phyloP scores from a whole-genome alignment of 2,797 vertebrate species.

The Steatocranus sp. region DNA sequence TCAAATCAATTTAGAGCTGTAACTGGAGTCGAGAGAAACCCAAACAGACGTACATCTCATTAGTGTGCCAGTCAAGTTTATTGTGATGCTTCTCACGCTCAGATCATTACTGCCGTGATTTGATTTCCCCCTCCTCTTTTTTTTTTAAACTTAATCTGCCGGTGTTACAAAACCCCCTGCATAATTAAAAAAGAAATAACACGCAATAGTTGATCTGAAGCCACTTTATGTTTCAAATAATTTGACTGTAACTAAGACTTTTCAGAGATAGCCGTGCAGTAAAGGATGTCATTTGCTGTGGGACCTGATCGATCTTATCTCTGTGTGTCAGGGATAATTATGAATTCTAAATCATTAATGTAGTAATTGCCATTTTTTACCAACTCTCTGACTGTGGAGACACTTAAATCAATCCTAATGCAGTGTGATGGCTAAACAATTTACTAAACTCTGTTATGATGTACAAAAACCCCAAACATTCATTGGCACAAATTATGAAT shows the following conservation, averaged over 20 bases:
- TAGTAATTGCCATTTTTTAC: neutral
- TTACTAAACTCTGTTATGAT: neutral
- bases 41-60: neutral
- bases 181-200: neutral
- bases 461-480: neutral
- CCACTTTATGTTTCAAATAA: neutral
- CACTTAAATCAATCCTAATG: neutral
- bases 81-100: neutral
- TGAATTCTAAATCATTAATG: neutral
- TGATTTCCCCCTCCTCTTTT: neutral
- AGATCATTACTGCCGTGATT: neutral
- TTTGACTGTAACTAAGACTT: neutral
- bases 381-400: neutral
- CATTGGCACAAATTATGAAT: neutral
- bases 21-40: neutral
- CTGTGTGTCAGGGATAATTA: neutral
- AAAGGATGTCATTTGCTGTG: neutral
- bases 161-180: neutral
- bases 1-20: neutral
- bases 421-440: neutral
- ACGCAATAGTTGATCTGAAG: neutral
- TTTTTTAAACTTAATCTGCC: neutral
- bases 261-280: rapidly evolving
- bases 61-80: neutral
- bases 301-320: neutral